phyloP scores from a whole-genome alignment of 2,797 vertebrate species.

The Eulemur mongoz region DNA sequence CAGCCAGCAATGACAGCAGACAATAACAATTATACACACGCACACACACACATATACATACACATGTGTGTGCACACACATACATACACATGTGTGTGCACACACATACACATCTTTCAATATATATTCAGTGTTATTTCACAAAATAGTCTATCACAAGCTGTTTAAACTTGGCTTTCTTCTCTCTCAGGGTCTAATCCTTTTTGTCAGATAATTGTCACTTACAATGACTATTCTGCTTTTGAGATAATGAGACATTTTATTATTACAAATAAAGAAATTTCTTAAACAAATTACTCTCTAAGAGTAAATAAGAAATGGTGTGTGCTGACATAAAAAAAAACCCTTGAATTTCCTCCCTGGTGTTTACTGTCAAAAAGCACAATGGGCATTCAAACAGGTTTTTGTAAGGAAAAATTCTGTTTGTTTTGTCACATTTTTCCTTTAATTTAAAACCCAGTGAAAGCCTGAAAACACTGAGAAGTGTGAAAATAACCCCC shows the following conservation, averaged over 20 bases:
- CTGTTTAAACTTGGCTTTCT: conserved; percentile 10
- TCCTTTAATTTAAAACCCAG: conserved; percentile 64
- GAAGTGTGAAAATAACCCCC: conserved; percentile 63
- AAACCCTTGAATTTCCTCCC: conserved; percentile 47
- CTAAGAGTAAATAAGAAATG: conserved; percentile 53
- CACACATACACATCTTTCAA: neutral
- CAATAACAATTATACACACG: neutral
- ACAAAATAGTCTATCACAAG: neutral
- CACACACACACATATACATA: neutral
- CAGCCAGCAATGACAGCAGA: conserved; percentile 2
- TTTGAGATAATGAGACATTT: conserved; percentile 65
- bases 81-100: neutral
- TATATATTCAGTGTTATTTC: neutral
- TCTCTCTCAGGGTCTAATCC: conserved; percentile 12
- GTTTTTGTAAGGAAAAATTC: conserved; percentile 56
- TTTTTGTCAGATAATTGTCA: conserved; percentile 44
- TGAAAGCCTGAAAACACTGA: conserved; percentile 63
- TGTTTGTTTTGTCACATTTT: conserved; percentile 69
- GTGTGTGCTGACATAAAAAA: conserved; percentile 17
- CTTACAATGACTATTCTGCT: conserved; percentile 30
- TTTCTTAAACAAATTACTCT: conserved; percentile 47
- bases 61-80: neutral
- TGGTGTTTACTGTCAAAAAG: conserved; percentile 55
- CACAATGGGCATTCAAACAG: conserved; percentile 58
- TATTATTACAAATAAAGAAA: conserved; percentile 50